Evolutionary conservation across 2,888 invertebrate genomes (phyloP), one percentile per base, ranked within the genome.

Genomic region (Euzophera pinguis): DNA sequence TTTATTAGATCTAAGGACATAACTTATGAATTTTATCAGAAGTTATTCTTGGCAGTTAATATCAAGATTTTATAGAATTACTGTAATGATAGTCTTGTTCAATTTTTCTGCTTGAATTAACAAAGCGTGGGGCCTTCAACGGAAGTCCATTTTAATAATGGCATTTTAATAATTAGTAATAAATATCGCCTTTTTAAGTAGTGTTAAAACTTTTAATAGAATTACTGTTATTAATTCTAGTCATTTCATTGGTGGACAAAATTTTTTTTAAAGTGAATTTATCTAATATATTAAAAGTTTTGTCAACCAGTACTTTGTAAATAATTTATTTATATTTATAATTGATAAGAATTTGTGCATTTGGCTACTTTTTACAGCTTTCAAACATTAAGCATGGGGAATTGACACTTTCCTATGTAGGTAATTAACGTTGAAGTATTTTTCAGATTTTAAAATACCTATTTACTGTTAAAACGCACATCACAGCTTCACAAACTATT

Each of bases 81-180:
- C 4, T 43, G 29, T 5, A 12, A 43, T 29, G 6, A 29, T 29
- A 16, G 16, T 32, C 17, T 50, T 58, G 50, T 45, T 45, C 45
- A 45, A 58, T 48, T 53, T 58, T 57, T 61, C 53, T 59, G 65
- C 67, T 70, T 68, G 52, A 62, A 60, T n/a, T 53, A 70, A 69
- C 67, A 67, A 69, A 66, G 67, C 61, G 65, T 64, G 73, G 69
- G 73, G 73, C 74, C 74, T 75, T 75, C 68, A 56, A 65, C 55
- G 62, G 57, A 59, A 69, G 68, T 72, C 67, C 69, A 72, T 69
- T 71, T 63, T 64, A 64, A 32, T 59, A 55, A 58, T 37, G 58
- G 43, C 49, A 53, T 50, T 43, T 16, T 55, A 34, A 52, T 38
- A 47, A 47, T 47, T 39, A 47, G 47, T 52, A 48, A 54, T 32